Evolutionary conservation across 2,113 vertebrate species (phyloP).

Genomic region (Gila orcuttii): DNA sequence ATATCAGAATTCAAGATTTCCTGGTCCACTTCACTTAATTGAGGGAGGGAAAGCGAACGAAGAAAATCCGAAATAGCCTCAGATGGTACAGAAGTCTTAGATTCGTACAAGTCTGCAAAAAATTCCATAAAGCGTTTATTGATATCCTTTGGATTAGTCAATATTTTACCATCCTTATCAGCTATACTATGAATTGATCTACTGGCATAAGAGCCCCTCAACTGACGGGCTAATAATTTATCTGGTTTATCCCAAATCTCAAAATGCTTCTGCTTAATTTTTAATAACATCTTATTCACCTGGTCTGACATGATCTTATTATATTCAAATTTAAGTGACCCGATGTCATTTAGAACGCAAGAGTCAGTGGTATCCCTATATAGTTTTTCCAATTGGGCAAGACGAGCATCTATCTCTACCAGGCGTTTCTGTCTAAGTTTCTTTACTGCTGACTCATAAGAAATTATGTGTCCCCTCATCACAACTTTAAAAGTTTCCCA

Average conservation of each 20-base stretch:
- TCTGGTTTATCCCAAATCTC: slow-evolving; percentile 8
- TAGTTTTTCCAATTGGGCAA: neutral
- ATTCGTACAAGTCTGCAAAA: neutral
- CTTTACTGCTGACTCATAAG: neutral
- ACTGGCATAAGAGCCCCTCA: neutral
- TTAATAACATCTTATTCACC: neutral
- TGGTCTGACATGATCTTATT: neutral
- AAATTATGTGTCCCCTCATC: slow-evolving; percentile 5
- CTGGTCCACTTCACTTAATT: neutral
- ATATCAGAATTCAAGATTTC: neutral
- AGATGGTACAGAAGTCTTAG: neutral
- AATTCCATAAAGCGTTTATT: slow-evolving; percentile 18
- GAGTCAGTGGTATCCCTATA: neutral
- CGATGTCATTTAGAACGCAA: neutral
- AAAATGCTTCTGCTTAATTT: neutral
- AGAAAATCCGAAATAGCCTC: neutral
- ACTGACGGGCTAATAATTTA: neutral
- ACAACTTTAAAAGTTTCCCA: slow-evolving; percentile 8
- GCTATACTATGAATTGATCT: slow-evolving; percentile 3
- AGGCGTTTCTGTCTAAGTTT: neutral
- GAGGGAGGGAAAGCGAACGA: neutral
- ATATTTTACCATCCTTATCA: neutral
- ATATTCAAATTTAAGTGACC: neutral
- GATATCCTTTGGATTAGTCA: neutral
- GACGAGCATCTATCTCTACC: neutral